Evolutionary conservation across 2,113 vertebrate species (phyloP).

Genomic region (Natator depressus): DNA sequence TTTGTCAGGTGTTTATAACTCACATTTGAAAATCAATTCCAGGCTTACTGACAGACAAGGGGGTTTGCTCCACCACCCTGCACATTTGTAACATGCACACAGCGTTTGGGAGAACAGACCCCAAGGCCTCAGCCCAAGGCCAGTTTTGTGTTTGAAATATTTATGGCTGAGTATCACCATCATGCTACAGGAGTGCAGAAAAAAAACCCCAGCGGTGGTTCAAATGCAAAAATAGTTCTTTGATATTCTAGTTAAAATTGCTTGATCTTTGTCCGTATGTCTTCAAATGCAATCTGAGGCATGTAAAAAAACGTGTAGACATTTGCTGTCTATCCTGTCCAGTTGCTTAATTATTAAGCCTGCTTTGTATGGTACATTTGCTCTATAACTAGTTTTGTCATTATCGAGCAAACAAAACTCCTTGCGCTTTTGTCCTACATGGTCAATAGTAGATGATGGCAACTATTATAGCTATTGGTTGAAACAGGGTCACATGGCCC

Average conservation of each 20-base stretch:
- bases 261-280: background rate
- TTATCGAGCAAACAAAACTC: conserved; percentile 41
- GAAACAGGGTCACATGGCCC: background rate
- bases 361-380: conserved; percentile 9
- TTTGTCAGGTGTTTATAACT: conserved; percentile 51
- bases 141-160: conserved; percentile 42
- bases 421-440: background rate
- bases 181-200: background rate
- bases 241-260: conserved; percentile 20
- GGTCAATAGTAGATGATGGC: background rate
- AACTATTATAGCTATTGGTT: background rate
- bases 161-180: conserved; percentile 12
- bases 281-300: conserved; percentile 21
- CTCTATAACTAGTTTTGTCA: conserved; percentile 31
- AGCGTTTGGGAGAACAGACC: background rate
- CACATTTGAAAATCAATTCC: conserved; percentile 54
- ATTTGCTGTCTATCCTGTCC: conserved; percentile 51
- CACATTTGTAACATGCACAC: background rate
- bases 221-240: conserved; percentile 41
- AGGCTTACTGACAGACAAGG: conserved; percentile 34
- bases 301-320: conserved; percentile 45
- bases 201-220: conserved; percentile 13
- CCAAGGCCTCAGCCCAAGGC: conserved; percentile 30
- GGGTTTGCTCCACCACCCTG: conserved; percentile 12
- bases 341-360: conserved; percentile 60